Evolutionary conservation across 1,140 invertebrate genomes (phyloP).

Genomic region (Ericerus pela): DNA sequence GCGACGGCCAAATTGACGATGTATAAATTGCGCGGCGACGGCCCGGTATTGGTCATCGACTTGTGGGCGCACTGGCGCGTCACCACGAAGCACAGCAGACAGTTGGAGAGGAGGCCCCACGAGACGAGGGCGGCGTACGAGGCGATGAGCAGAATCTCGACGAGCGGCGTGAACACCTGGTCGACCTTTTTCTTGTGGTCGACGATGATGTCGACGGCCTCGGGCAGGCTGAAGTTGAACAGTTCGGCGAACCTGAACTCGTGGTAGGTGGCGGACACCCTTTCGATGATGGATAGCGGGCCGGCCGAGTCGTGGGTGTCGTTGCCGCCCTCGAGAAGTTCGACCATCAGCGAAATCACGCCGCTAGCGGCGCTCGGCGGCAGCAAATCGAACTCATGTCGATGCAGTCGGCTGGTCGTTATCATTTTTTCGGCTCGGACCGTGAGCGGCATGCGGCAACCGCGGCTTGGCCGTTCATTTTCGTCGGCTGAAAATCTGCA

Average conservation of each 20-base stretch:
- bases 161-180: conserved; percentile 18
- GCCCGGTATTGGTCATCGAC: conserved; percentile 27
- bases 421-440: too few relatives aligned
- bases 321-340: neutral
- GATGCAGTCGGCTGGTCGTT: conserved; percentile 14
- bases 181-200: conserved; percentile 12
- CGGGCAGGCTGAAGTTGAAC: conserved; percentile 13
- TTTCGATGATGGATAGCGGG: too few relatives aligned
- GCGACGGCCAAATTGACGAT: conserved; percentile 44
- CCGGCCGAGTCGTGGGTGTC: neutral
- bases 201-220: conserved; percentile 12
- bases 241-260: neutral
- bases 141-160: conserved; percentile 22
- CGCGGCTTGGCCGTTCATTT: too few relatives aligned
- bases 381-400: conserved; percentile 10
- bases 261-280: neutral
- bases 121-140: conserved; percentile 23
- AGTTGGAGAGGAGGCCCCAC: conserved; percentile 27
- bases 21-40: conserved; percentile 42
- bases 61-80: conserved; percentile 30
- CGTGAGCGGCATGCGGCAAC: too few relatives aligned
- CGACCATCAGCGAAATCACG: neutral
- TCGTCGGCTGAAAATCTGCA: too few relatives aligned
- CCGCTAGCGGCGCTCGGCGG: neutral
- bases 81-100: conserved; percentile 31